Evolutionary conservation across 1,140 invertebrate species (phyloP).

Genomic region (Brachionus asplanchnoidis): DNA sequence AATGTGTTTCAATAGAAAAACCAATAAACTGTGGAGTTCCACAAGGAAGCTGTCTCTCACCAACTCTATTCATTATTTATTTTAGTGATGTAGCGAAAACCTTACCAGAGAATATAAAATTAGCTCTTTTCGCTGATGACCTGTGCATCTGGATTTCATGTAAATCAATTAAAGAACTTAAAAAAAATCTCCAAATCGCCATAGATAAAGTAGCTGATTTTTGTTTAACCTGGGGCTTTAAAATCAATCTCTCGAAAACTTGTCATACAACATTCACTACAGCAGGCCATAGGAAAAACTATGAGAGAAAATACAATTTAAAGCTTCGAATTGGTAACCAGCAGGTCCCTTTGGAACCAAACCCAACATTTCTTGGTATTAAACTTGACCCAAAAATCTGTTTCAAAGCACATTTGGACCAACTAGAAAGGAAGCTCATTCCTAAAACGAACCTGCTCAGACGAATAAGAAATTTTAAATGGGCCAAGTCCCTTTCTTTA

Average conservation of each 20-base stretch:
- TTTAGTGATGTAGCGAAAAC: neutral
- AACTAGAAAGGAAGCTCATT: neutral
- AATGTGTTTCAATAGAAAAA: neutral
- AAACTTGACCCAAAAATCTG: neutral
- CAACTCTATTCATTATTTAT: slow-evolving; percentile 27
- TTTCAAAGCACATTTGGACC: neutral
- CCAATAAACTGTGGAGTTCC: slow-evolving; percentile 29
- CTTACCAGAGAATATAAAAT: neutral
- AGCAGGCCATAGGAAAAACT: neutral
- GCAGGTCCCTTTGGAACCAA: slow-evolving; percentile 12
- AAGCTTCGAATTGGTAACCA: neutral
- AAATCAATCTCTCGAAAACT: neutral
- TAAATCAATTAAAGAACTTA: neutral
- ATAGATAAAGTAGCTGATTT: neutral
- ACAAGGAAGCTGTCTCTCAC: slow-evolving; percentile 10
- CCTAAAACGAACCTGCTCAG: slow-evolving; percentile 3
- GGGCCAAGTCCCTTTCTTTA: no score
- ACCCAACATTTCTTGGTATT: slow-evolving; percentile 5
- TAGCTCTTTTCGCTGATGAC: slow-evolving; percentile 4
- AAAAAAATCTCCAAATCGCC: neutral
- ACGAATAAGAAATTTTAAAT: neutral
- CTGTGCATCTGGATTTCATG: neutral
- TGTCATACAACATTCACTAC: neutral
- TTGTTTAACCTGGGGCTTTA: neutral
- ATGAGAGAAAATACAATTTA: neutral